Evolutionary conservation across 2,888 invertebrate genomes (phyloP).

Genomic region (Rhaphigaster nebulosa): DNA sequence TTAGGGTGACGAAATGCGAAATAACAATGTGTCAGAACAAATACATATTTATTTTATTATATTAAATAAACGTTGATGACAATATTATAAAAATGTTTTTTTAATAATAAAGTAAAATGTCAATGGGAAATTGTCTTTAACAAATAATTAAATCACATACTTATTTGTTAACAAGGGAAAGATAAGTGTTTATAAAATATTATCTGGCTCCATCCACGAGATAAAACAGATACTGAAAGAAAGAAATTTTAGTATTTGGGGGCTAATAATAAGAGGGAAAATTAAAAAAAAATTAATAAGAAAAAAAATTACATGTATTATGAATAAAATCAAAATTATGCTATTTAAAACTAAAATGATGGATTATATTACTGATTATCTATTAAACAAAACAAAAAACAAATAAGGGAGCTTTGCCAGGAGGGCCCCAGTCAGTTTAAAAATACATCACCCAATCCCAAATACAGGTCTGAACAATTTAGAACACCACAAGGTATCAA

Average conservation of each 20-base stretch:
- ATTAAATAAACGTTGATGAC: no score
- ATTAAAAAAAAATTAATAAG: neutral
- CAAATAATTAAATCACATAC: no score
- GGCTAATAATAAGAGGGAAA: neutral
- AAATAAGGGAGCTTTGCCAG: conserved; percentile 38
- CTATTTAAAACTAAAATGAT: neutral
- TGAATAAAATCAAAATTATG: neutral
- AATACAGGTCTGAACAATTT: conserved; percentile 30
- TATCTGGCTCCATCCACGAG: neutral
- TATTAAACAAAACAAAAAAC: conserved; percentile 33
- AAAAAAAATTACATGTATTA: neutral
- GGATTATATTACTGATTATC: neutral
- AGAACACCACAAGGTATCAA: conserved; percentile 4
- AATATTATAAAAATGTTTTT: no score
- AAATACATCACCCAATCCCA: conserved; percentile 47
- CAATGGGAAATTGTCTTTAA: no score
- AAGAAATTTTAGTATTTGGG: neutral
- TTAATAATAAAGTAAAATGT: no score
- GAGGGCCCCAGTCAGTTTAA: conserved; percentile 51
- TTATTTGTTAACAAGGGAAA: neutral
- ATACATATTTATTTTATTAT: neutral
- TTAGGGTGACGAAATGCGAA: neutral
- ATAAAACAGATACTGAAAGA: neutral
- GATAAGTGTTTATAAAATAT: neutral
- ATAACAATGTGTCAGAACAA: neutral